Base-by-base conservation (phyloP, 2,888 invertebrate species). In the Julus scandinavius region DNA sequence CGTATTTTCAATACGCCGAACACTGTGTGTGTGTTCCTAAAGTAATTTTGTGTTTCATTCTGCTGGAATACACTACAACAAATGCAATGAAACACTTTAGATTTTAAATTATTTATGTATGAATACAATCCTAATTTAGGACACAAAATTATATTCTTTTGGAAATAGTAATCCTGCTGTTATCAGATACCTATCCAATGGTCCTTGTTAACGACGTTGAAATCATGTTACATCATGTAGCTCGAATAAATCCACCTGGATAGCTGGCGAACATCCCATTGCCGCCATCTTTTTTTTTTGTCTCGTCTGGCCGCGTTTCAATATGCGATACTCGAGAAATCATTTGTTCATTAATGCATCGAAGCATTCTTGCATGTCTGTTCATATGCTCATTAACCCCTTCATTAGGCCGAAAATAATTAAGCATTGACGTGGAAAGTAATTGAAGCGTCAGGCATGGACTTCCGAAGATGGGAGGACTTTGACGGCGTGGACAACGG, bases 341-440 rank as follows among this genome's bases (percentile, higher is more conserved):
- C 15, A 63, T 17, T 63, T 63, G 58, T 63, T n/a, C 58, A 63
- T 63, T 63, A 63, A 63, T 63, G 58, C 58, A 63, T 63, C 58
- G 58, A n/a, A 63, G 58, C 58, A 63, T 63, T 63, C 58, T 63
- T 63, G 58, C 58, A 63, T 63, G 58, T n/a, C 58, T 63, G n/a
- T 63, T 63, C 58, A 63, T 63, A 63, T 63, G 58, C 58, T 63
- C 58, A n/a, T 63, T 63, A 63, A 63, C 17, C 58, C 58, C 58
- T n/a, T 63, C 58, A 63, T 63, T 63, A 63, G 58, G 58, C 58
- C 58, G 58, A n/a, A n/a, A 63, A 63, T 63, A 63, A 63, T 63
- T 63, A 63, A 63, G 17, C 58, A 63, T 6, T 63, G 58, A 63
- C 58, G 58, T 63, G 58, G 58, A 63, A n/a, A 63, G 3, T 63